Percentiles rank a stretch among this genome's conserved stretches.
Conservation (phyloP, 2,888 invertebrate species). For the Dendrolimus houi region DNA sequence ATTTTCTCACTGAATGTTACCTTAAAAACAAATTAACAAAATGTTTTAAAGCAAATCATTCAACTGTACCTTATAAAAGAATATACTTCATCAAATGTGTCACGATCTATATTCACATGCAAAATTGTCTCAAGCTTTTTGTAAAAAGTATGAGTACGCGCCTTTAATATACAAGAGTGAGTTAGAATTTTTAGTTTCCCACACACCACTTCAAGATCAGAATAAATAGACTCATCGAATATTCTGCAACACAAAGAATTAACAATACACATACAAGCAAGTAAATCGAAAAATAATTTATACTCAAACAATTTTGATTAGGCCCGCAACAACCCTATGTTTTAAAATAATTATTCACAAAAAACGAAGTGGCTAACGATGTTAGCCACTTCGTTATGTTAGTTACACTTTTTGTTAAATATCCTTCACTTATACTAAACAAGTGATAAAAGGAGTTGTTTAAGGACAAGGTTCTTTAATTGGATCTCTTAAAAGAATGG, state of each 20-base stretch:
- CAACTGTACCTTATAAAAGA: slow-evolving; percentile 64
- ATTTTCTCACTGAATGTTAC: background rate
- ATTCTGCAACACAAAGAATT: slow-evolving; percentile 64
- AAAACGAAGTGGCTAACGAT: too few relatives aligned
- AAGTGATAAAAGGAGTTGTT: too few relatives aligned
- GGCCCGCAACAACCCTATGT: too few relatives aligned
- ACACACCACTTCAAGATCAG: slow-evolving; percentile 77
- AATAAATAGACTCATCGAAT: slow-evolving; percentile 77
- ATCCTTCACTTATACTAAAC: too few relatives aligned
- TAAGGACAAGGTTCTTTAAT: too few relatives aligned
- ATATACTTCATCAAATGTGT: slow-evolving; percentile 70
- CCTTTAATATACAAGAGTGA: slow-evolving; percentile 77
- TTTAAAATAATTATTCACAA: too few relatives aligned
- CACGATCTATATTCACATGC: slow-evolving; percentile 66
- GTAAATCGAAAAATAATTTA: background rate
- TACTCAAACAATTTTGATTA: too few relatives aligned
- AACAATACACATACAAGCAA: background rate
- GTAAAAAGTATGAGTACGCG: slow-evolving; percentile 76
- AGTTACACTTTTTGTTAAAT: too few relatives aligned
- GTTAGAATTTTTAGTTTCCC: slow-evolving; percentile 75
- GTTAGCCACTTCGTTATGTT: too few relatives aligned
- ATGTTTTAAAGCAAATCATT: background rate
- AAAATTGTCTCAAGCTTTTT: slow-evolving; percentile 71
- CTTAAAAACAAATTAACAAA: background rate
- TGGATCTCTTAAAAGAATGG: too few relatives aligned